Evolutionary conservation across 2,797 vertebrate species (phyloP), one percentile per base, ranked within the genome.

Genomic region (Pseudochaenichthys georgianus): DNA sequence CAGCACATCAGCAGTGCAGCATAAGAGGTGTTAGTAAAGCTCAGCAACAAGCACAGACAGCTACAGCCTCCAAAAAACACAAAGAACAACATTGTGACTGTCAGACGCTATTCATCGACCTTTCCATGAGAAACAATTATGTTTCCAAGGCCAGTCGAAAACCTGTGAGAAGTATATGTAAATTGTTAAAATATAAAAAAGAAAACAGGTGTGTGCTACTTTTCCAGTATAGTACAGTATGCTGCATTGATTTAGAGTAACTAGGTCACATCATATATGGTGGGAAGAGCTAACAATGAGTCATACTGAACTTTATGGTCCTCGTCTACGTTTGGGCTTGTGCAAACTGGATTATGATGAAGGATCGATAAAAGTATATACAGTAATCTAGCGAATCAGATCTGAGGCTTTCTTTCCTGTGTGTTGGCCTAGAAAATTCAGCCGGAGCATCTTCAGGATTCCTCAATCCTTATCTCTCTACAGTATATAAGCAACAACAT

Each of bases 21-120:
- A 51, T 11, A 70, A 17, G 28, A 53, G 61, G 51, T 65, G 41
- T 19, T 21, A 62, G 46, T 58, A 38, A 87, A 73, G 64, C 64
- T 88, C 59, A 79, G 7, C 58, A 58, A 80, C 70, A 52, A 76
- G 42, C 78, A 90, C 89, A 83, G 45, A 90, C 82, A 86, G 50
- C 72, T 70, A 75, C 64, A 84, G 64, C 61, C 70, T 78, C 71
- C 41, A 15, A 48, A 86, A 45, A 77, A 69, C 58, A 82, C 64
- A 73, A 51, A 69, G 6, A 81, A 59, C 17, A 75, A 75, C 73
- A 76, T 0, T 61, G 61, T 31, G 68, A 78, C 74, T 62, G 48
- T 58, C 63, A 23, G 50, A 69, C 0, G 38, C 64, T 65, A 41
- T 60, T 73, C 13, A 31, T 72, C 19, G 2, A 38, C 23, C 34